Percentiles rank a stretch among this genome's conserved stretches.
Evolutionary conservation across 2,113 vertebrate species (phyloP).

Genomic region (Lophius piscatorius): DNA sequence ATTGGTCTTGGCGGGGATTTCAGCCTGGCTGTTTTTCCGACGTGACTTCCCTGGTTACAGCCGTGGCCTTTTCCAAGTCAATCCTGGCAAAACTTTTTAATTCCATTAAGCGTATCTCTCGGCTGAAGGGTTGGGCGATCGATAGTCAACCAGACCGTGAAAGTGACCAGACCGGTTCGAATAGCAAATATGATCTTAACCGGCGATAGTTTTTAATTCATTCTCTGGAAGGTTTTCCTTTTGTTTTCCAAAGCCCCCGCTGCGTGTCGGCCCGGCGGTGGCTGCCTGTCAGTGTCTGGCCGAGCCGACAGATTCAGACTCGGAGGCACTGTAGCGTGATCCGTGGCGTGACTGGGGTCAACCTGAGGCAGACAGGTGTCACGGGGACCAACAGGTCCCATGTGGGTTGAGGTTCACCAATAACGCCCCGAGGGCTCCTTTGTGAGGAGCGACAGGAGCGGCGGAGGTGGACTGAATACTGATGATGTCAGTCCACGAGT

Average conservation of each 20-base stretch:
- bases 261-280: slow-evolving; percentile 16
- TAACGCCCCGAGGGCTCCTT: slow-evolving; percentile 63
- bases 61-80: slow-evolving; percentile 61
- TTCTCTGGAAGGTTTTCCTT: slow-evolving; percentile 28
- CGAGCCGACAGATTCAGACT: slow-evolving; percentile 41
- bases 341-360: slow-evolving; percentile 69
- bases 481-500: slow-evolving; percentile 50
- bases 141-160: slow-evolving; percentile 66
- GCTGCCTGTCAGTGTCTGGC: slow-evolving; percentile 61
- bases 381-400: slow-evolving; percentile 75
- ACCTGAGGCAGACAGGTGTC: slow-evolving; percentile 75
- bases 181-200: slow-evolving; percentile 67
- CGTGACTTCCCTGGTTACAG: slow-evolving; percentile 19
- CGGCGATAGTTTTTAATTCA: slow-evolving; percentile 44
- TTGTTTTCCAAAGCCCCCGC: slow-evolving; percentile 24
- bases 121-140: slow-evolving; percentile 58
- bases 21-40: slow-evolving; percentile 28
- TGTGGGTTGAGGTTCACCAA: slow-evolving; percentile 64
- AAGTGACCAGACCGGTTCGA: slow-evolving; percentile 60
- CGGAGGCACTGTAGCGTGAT: slow-evolving; percentile 68
- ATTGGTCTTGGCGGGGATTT: slow-evolving; percentile 41
- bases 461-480: slow-evolving; percentile 59
- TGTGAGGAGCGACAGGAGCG: slow-evolving; percentile 57
- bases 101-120: slow-evolving; percentile 56
- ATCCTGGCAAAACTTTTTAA: slow-evolving; percentile 60